These are phyloP conservation scores for Drosophila nigritarsus DNA, from an alignment of 2,888 invertebrate genomes.

Conservation along the genomic window DNA sequence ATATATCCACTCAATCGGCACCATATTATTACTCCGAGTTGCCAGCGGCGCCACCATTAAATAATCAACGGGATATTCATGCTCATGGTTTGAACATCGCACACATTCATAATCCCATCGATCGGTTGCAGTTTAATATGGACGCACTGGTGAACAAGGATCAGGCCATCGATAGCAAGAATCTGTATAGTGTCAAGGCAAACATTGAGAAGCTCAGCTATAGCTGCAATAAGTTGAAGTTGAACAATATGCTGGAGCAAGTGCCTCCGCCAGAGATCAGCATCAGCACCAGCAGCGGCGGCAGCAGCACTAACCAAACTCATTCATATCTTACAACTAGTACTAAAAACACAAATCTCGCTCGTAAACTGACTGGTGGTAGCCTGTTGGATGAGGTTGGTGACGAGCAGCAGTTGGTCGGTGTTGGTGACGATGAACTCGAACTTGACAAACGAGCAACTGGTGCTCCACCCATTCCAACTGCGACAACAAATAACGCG, in stretches of 20 bases:
- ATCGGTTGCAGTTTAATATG: slow-evolving; percentile 83
- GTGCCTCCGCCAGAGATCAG: slow-evolving; percentile 32
- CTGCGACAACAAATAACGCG: slow-evolving; percentile 53
- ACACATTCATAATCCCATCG: slow-evolving; percentile 86
- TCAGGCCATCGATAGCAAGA: slow-evolving; percentile 84
- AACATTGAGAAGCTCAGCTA: slow-evolving; percentile 83
- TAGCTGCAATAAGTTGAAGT: slow-evolving; percentile 73
- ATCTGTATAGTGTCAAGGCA: slow-evolving; percentile 83
- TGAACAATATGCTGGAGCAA: slow-evolving; percentile 57
- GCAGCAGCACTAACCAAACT: slow-evolving; percentile 54
- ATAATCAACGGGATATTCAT: slow-evolving; percentile 90
- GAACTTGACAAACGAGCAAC: slow-evolving; percentile 37
- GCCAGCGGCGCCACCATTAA: slow-evolving; percentile 86
- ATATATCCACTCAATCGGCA: slow-evolving; percentile 88
- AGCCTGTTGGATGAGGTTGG: slow-evolving; percentile 52
- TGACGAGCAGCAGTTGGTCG: slow-evolving; percentile 35
- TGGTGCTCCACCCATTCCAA: too few species aligned
- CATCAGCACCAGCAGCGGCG: not conserved
- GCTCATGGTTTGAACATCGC: slow-evolving; percentile 80
- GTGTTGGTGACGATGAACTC: slow-evolving; percentile 33
- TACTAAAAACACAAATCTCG: slow-evolving; percentile 78
- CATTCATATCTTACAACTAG: slow-evolving; percentile 66
- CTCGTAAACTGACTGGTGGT: slow-evolving; percentile 70
- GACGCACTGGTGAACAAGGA: slow-evolving; percentile 90
- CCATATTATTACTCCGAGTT: slow-evolving; percentile 94